phyloP scores from a whole-genome alignment of 2,797 vertebrate species.

The Anomalospiza imberbis region DNA sequence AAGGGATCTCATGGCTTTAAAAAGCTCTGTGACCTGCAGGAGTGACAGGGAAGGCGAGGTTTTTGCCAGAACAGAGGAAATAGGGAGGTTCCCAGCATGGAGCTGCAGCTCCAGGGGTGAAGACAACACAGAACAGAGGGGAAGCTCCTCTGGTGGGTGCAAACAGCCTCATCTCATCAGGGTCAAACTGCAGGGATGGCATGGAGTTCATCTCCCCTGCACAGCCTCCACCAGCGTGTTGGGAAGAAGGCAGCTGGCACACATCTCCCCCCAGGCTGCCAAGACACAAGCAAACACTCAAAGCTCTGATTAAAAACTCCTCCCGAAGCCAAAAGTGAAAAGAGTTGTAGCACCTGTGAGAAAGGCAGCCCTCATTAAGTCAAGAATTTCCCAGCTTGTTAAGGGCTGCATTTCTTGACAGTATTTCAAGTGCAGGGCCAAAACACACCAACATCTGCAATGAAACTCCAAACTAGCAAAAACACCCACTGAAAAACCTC shows the following conservation, averaged over 20 bases:
- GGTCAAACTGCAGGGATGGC: not conserved
- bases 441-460: not conserved
- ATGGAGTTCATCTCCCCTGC: not conserved
- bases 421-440: not conserved
- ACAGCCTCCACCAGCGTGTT: not conserved
- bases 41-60: not conserved
- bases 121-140: fast-evolving
- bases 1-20: not conserved
- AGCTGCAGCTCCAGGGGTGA: not conserved
- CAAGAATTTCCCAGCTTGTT: constrained; percentile 43
- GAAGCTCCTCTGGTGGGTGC: not conserved
- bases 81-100: fast-evolving
- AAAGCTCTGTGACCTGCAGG: not conserved
- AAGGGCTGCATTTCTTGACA: not conserved
- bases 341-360: not conserved
- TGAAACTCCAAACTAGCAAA: not conserved
- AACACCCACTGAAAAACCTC: not conserved
- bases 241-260: not conserved
- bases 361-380: not conserved
- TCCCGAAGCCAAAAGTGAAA: not conserved
- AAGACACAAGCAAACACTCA: not conserved
- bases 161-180: not conserved
- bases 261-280: not conserved
- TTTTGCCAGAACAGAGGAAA: not conserved
- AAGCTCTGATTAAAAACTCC: not conserved